Conservation (phyloP, 1,140 invertebrate genomes). For the Uloborus diversus region DNA sequence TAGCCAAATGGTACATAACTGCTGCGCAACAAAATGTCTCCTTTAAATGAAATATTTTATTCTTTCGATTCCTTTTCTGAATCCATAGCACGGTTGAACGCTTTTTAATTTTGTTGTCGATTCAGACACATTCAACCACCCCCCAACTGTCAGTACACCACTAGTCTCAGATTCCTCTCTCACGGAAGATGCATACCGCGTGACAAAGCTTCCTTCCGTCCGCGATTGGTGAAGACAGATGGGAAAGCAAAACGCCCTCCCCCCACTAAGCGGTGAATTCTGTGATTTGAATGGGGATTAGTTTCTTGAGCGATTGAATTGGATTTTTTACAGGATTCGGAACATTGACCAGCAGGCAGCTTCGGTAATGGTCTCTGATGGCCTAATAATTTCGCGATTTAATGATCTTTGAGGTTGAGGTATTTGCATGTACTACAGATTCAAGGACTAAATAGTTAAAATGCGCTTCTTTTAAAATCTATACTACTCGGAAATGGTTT, state of each 20-base stretch:
- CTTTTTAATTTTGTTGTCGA: constrained; percentile 22
- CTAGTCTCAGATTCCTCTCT: constrained; percentile 19
- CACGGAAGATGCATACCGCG: constrained; percentile 20
- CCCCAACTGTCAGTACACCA: constrained; percentile 27
- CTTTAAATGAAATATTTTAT: too few species aligned
- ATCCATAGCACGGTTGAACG: neutral
- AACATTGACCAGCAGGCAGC: constrained; percentile 41
- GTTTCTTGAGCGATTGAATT: constrained; percentile 39
- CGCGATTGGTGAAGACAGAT: constrained; percentile 27
- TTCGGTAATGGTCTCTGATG: constrained; percentile 34
- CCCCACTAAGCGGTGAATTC: neutral
- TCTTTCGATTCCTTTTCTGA: too few species aligned
- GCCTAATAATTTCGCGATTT: constrained; percentile 33
- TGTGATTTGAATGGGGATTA: constrained; percentile 17
- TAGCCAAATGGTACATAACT: too few species aligned
- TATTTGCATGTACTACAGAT: constrained; percentile 10
- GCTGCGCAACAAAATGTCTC: too few species aligned
- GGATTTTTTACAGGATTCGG: constrained; percentile 43
- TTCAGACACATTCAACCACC: constrained; percentile 1
- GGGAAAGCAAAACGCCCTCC: neutral
- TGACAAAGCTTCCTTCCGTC: neutral
- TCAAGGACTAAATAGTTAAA: too few species aligned
- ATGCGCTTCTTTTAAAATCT: too few species aligned
- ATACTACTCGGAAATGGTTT: too few species aligned
- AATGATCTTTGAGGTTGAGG: constrained; percentile 19